These are phyloP conservation scores for Dicaeum eximium DNA, from an alignment of 2,113 vertebrate genomes.

Conservation along the genomic window DNA sequence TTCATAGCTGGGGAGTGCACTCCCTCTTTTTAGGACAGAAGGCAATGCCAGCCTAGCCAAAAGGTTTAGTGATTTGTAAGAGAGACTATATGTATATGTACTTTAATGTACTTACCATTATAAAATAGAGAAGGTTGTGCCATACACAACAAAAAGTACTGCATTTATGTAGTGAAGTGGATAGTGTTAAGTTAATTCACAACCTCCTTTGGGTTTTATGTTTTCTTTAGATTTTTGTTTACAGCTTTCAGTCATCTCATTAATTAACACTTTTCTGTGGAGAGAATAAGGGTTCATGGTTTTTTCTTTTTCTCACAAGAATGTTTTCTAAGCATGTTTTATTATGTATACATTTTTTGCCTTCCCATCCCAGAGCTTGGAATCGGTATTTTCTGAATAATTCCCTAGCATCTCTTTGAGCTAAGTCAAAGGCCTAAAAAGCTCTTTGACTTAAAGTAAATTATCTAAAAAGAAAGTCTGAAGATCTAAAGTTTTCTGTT, in stretches of 20 bases:
- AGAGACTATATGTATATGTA: not conserved
- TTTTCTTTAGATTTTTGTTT: not conserved
- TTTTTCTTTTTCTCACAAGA: not conserved
- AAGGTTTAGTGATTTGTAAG: not conserved
- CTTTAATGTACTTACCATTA: not conserved
- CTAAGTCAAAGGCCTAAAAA: not conserved
- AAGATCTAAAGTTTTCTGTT: not conserved
- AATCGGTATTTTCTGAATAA: slow-evolving; percentile 13
- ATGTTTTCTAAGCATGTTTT: not conserved
- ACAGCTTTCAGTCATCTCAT: not conserved
- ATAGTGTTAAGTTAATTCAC: not conserved
- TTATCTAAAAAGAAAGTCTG: not conserved
- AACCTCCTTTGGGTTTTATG: not conserved
- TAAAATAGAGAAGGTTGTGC: not conserved
- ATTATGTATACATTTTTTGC: not conserved
- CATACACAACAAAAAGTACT: not conserved
- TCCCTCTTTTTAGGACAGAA: not conserved
- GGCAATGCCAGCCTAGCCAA: not conserved
- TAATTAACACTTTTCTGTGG: not conserved
- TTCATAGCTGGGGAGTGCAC: not conserved
- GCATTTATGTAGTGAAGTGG: not conserved
- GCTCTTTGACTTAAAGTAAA: not conserved
- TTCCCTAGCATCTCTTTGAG: not conserved
- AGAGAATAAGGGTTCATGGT: not conserved
- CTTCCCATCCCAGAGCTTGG: not conserved